A percentile compares a stretch with the other conserved stretches of the same genome.
phyloP scores from a whole-genome alignment of 1,140 invertebrate species.

The Drosophila saltans region DNA sequence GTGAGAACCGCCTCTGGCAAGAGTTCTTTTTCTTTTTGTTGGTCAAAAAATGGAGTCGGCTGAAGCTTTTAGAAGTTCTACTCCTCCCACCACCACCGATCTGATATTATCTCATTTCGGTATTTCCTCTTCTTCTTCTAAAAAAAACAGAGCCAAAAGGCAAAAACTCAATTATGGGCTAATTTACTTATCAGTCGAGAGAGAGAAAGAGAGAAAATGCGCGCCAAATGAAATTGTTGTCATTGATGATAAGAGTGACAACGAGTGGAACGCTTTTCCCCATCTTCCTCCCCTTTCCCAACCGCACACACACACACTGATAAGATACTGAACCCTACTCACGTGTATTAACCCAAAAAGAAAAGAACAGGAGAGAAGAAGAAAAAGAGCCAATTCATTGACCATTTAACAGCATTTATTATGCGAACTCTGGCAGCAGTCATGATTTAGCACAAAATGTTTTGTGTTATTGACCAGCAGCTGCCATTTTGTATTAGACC shows the following conservation, averaged over 20 bases:
- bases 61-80: constrained; percentile 59
- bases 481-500: too few relatives aligned
- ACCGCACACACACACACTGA: background rate
- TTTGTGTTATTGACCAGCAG: constrained; percentile 9
- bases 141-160: background rate
- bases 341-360: constrained; percentile 28
- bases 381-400: constrained; percentile 46
- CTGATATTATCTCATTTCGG: constrained; percentile 9
- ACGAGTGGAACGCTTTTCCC: background rate
- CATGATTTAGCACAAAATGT: constrained; percentile 12
- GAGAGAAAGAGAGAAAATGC: constrained; percentile 24
- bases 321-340: constrained; percentile 31
- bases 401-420: constrained; percentile 75
- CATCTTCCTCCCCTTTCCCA: too few relatives aligned
- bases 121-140: background rate
- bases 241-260: constrained; percentile 47
- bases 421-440: constrained; percentile 3
- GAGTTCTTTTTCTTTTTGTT: constrained; percentile 3
- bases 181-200: constrained; percentile 68
- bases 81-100: background rate
- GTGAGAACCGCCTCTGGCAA: constrained; percentile 72
- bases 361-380: background rate
- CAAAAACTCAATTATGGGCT: constrained; percentile 57
- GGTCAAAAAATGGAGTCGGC: constrained; percentile 42
- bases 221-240: constrained; percentile 70